Evolutionary conservation across 2,888 invertebrate genomes (phyloP), one percentile per base, ranked within the genome.

Genomic region (Trichacis sp.): DNA sequence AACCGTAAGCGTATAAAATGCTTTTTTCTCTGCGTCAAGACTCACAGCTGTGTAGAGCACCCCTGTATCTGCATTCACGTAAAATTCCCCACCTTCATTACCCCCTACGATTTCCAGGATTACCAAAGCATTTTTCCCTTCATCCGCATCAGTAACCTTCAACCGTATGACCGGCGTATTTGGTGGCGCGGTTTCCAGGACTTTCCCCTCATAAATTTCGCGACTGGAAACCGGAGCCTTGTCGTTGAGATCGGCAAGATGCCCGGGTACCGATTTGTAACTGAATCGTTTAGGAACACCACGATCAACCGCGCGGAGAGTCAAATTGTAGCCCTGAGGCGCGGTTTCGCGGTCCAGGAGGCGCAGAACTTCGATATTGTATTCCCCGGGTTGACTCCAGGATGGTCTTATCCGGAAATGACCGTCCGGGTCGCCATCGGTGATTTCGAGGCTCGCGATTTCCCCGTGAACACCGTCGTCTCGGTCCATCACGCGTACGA

Each of bases 61-160:
- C 1, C 97, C 97, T 0, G 95, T 94, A 71, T 93, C 92, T 0
- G 93, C 90, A 83, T 97, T 94, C 8, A 97, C 90, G 69, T 89
- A 87, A 83, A 97, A 97, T 79, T 95, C 93, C 0, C 92, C 93
- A 4, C 93, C 93, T 80, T 95, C 93, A 83, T 97, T 96, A 2
- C 97, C 97, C 1, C 94, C 95, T 1, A 94, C 94, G 53, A 98
- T 95, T 85, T 93, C 92, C 65, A 97, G 89, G 75, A 90, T 90
- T 0, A 97, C 93, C 77, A 92, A 89, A 4, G 95, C 94, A 81
- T 95, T 95, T 79, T 88, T 90, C 0, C 94, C 94, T 71, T 91
- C 89, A 81, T 96, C 95, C 0, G 90, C 90, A 83, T 97, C 96
- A 14, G 90, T 91, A 0, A 96, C 95, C 83, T 93, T 94, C 54